Evolutionary conservation across 2,113 vertebrate species (phyloP).

Genomic region (Sebastes schlegelii): DNA sequence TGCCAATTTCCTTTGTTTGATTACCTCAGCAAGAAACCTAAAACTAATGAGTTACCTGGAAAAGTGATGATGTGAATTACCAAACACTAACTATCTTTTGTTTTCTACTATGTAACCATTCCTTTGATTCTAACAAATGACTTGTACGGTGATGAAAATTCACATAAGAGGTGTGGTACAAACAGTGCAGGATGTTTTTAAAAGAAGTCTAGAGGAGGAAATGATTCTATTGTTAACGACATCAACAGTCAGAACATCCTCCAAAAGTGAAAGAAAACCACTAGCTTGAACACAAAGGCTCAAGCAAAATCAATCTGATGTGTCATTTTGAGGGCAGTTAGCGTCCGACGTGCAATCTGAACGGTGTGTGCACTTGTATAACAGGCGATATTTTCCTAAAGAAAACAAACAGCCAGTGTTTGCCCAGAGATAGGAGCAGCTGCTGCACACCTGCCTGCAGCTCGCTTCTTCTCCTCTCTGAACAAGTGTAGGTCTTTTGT

Average conservation of each 20-base stretch:
- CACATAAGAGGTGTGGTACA: slow-evolving; percentile 2
- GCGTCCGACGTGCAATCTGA: slow-evolving; percentile 57
- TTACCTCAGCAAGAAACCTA: slow-evolving; percentile 67
- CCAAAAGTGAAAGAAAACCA: slow-evolving; percentile 5
- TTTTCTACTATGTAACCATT: neutral
- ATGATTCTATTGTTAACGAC: neutral
- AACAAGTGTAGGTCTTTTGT: slow-evolving; percentile 72
- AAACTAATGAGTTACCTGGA: slow-evolving; percentile 63
- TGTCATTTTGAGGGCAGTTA: slow-evolving; percentile 66
- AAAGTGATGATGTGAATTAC: neutral
- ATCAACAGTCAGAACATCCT: slow-evolving; percentile 13
- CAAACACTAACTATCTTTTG: neutral
- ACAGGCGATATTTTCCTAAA: slow-evolving; percentile 78
- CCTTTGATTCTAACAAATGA: neutral
- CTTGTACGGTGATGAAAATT: neutral
- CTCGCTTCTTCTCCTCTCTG: slow-evolving; percentile 58
- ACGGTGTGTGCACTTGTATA: slow-evolving; percentile 70
- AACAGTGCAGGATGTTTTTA: neutral
- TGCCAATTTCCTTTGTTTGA: slow-evolving; percentile 70
- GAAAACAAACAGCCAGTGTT: slow-evolving; percentile 87
- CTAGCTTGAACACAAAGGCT: neutral
- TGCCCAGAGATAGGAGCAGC: slow-evolving; percentile 84
- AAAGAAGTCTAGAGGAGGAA: neutral
- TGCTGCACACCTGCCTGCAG: slow-evolving; percentile 85
- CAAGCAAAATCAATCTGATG: slow-evolving; percentile 61